Evolutionary conservation across 1,140 invertebrate species (phyloP).

Genomic region (Paracyclopina nana): DNA sequence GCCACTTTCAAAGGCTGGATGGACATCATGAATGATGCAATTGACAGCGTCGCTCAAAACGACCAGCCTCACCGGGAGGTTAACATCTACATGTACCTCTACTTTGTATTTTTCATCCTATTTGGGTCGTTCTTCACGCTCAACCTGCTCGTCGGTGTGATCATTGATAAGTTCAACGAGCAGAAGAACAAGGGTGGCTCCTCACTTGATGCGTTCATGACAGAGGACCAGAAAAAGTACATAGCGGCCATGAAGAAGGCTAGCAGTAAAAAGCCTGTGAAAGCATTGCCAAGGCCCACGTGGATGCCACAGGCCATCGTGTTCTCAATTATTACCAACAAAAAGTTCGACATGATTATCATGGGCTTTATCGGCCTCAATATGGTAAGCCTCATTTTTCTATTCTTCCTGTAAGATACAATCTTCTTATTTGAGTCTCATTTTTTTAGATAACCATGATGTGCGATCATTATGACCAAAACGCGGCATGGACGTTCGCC

Average conservation of each 20-base stretch:
- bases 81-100: slow-evolving; percentile 89
- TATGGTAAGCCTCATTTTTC: slow-evolving; percentile 54
- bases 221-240: slow-evolving; percentile 98
- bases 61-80: slow-evolving; percentile 78
- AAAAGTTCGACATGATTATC: slow-evolving; percentile 98
- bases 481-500: slow-evolving; percentile 52
- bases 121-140: slow-evolving; percentile 16
- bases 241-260: slow-evolving; percentile 99
- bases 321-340: slow-evolving; percentile 90
- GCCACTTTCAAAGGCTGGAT: slow-evolving; percentile 65
- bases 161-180: slow-evolving; percentile 17
- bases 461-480: slow-evolving; percentile 79
- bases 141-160: slow-evolving; percentile 17
- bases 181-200: slow-evolving; percentile 45
- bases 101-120: slow-evolving; percentile 46
- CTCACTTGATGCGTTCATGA: slow-evolving; percentile 98
- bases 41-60: slow-evolving; percentile 72
- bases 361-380: slow-evolving; percentile 97
- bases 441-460: slow-evolving; percentile 24
- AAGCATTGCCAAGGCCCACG: slow-evolving; percentile 90
- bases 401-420: no score
- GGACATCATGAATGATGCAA: slow-evolving; percentile 85
- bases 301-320: slow-evolving; percentile 85
- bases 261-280: slow-evolving; percentile 90
- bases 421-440: neutral